Evolutionary conservation across 2,797 vertebrate genomes (phyloP), one percentile per base, ranked within the genome.

Genomic region (Xenopus petersii): DNA sequence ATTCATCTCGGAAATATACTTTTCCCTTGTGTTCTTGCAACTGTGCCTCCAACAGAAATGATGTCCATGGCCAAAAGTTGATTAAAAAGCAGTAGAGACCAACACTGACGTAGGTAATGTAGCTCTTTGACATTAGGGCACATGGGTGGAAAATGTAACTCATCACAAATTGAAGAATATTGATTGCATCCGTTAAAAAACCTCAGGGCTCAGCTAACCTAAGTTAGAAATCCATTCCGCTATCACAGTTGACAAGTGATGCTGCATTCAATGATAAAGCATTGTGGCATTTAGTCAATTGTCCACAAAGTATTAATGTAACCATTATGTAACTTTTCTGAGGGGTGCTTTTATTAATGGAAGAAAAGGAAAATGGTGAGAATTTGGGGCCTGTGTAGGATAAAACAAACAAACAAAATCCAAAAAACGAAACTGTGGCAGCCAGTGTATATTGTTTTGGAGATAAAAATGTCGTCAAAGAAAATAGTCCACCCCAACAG

Each of bases 101-200:
- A 21, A 21, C 68, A 72, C 16, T 79, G 76, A 79, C 76, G 71
- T 70, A 64, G 60, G 49, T 42, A 70, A 74, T 55, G 58, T 51
- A n/a, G 60, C n/a, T 64, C 36, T 6, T 12, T 30, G 46, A n/a
- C 15, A 17, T 54, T 48, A 78, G 51, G 54, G 16, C 70, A 73
- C 26, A 51, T 42, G 66, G 30, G n/a, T 56, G 70, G 70, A 78
- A 78, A 73, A 73, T 73, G 10, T 65, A 59, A 21, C 71, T 12
- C 61, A 70, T 13, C n/a, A 26, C 24, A 46, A 24, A 78, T 62
- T 70, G 61, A 73, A 69, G 7, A 58, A 24, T 78, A 78, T 79
- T 70, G 76, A 79, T 30, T 49, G 11, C 10, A 54, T 46, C 10
- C 26, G 59, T 54, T 47, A 64, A 64, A 36, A 26, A 10, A 64